Evolutionary conservation across 2,888 invertebrate species (phyloP), one percentile per base, ranked within the genome.

Genomic region (Zonitis immaculata): DNA sequence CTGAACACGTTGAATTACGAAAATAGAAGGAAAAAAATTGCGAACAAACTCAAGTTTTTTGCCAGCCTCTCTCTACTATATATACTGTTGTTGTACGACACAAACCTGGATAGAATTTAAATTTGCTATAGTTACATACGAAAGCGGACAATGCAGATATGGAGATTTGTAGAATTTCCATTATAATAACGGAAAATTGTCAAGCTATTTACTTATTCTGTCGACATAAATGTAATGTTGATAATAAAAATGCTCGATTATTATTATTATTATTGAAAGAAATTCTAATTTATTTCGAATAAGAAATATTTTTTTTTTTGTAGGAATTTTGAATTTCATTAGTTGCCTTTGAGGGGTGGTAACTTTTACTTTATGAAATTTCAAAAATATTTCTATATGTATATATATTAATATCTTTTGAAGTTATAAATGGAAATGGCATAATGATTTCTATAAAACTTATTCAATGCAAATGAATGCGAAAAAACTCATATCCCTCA

Each of bases 1-100:
- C 63, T 46, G 59, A 62, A 66, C 65, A 67, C 22, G 22, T 22
- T 22, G n/a, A n/a, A n/a, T n/a, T n/a, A n/a, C n/a, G n/a, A n/a
- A n/a, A n/a, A n/a, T n/a, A n/a, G n/a, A n/a, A n/a, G n/a, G n/a
- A n/a, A 8, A 4, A 30, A 4, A 30, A 25, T 5, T 25, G n/a
- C 6, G 3, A 2, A 32, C 1, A 66, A 67, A 65, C 51, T 51
- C 47, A 26, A 44, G 45, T 43, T 62, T 62, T 61, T 66, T 60
- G 59, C 57, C 51, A 45, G 50, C 16, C 9, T 35, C 47, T 55
- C 57, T n/a, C n/a, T n/a, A n/a, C n/a, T n/a, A n/a, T n/a, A n/a
- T n/a, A n/a, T n/a, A n/a, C n/a, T 51, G 26, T 49, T 54, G 54
- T 57, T 59, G 49, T 58, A 49, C 56, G 56, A 59, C 51, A 51